Conservation (phyloP, 1,140 invertebrate genomes). For the Lithobius niger region DNA sequence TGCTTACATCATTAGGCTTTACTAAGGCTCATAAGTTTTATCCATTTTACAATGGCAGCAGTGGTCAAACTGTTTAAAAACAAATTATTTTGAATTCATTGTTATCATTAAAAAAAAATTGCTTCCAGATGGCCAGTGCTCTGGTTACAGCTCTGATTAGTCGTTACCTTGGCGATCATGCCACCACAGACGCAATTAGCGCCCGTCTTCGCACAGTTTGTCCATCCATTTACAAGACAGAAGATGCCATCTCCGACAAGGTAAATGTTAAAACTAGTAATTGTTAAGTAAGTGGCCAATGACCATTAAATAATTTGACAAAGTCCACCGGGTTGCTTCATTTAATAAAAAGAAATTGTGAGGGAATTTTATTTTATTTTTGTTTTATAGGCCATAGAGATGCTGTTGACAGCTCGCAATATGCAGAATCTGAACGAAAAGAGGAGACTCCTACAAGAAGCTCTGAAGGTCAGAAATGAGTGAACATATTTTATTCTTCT, state of each 20-base stretch:
- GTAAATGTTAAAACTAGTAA: no score
- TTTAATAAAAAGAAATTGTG: no score
- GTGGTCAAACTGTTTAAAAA: no score
- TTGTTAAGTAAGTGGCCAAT: no score
- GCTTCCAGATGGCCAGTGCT: conserved; percentile 22
- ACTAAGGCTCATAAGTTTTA: no score
- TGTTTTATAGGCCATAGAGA: conserved; percentile 61
- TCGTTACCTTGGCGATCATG: conserved; percentile 84
- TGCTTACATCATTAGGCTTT: no score
- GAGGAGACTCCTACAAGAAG: conserved; percentile 56
- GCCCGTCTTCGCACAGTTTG: conserved; percentile 76
- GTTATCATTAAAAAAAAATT: no score
- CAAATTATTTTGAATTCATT: no score
- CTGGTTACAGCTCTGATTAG: conserved; percentile 35
- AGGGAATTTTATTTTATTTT: conserved; percentile 9
- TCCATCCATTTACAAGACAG: conserved; percentile 81
- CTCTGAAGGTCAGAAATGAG: conserved; percentile 37
- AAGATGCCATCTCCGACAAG: conserved; percentile 90
- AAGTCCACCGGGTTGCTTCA: no score
- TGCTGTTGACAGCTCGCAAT: conserved; percentile 59
- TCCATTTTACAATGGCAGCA: no score
- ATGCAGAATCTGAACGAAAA: conserved; percentile 48
- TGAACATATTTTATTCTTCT: no score
- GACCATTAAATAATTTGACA: no score
- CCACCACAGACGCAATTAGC: conserved; percentile 82